A percentile compares a stretch with the other conserved stretches of the same genome.
Conservation (phyloP, 2,113 vertebrate species). For the Salvelinus sp. region DNA sequence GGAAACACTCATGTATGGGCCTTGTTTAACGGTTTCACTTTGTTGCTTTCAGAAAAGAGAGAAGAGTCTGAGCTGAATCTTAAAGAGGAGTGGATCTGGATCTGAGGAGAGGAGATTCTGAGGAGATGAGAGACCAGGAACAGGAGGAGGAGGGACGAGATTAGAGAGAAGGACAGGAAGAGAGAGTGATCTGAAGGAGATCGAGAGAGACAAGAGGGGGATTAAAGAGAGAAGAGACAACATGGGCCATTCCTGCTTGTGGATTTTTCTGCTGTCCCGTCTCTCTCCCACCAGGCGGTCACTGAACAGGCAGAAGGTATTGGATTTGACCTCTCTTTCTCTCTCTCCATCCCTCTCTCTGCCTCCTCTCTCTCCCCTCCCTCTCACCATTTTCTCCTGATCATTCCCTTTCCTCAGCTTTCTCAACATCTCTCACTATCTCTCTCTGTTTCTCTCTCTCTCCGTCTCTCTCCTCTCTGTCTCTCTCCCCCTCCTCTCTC, state of each 20-base stretch:
- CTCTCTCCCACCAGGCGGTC: slow-evolving; percentile 54
- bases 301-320: slow-evolving; percentile 73
- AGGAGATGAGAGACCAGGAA: too few species aligned
- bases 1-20: background rate
- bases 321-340: slow-evolving; percentile 42
- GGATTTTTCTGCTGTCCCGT: slow-evolving; percentile 68
- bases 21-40: slow-evolving; percentile 24
- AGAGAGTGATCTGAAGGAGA: too few species aligned
- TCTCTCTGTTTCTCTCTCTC: background rate
- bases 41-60: slow-evolving; percentile 60
- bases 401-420: too few species aligned
- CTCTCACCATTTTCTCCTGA: background rate
- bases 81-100: slow-evolving; percentile 47
- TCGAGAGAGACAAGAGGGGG: too few species aligned
- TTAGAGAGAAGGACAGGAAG: too few species aligned
- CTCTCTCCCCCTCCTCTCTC: too few species aligned
- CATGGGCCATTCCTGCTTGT: slow-evolving; percentile 64
- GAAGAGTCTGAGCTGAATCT: slow-evolving; percentile 53
- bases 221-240: slow-evolving; percentile 32
- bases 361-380: too few species aligned
- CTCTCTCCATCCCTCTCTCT: too few species aligned
- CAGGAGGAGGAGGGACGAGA: too few species aligned
- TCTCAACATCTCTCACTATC: too few species aligned
- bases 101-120: slow-evolving; percentile 47
- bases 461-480: background rate